Evolutionary conservation across 1,140 invertebrate genomes (phyloP).

Genomic region (Drosophila obscura): DNA sequence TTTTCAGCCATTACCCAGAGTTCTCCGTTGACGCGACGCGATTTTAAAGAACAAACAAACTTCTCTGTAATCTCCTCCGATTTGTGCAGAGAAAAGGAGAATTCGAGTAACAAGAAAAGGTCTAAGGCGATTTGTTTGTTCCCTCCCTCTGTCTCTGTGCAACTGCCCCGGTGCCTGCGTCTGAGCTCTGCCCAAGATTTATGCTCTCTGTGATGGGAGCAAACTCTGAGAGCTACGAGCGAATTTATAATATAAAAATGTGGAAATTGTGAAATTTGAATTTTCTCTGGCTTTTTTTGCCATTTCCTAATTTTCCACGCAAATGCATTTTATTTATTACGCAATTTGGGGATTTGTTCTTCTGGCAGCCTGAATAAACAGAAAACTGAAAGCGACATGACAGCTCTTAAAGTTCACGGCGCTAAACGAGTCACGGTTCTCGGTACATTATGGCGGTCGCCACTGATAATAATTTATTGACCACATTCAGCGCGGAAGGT

Average conservation of each 20-base stretch:
- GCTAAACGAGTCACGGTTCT: conserved; percentile 38
- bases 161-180: conserved; percentile 32
- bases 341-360: conserved; percentile 61
- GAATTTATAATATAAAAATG: conserved; percentile 33
- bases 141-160: conserved; percentile 13
- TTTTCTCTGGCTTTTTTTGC: conserved; percentile 34
- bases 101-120: conserved; percentile 43
- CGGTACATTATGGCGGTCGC: conserved; percentile 23
- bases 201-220: conserved; percentile 42
- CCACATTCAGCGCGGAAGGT: no score
- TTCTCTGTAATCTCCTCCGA: conserved; percentile 35
- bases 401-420: conserved; percentile 37
- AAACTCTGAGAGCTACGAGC: conserved; percentile 10
- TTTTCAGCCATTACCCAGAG: conserved; percentile 16
- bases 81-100: conserved; percentile 29
- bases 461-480: conserved; percentile 17
- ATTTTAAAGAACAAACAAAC: conserved; percentile 30
- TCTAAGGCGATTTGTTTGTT: conserved; percentile 66
- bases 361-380: not conserved
- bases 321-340: conserved; percentile 78
- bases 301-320: conserved; percentile 71
- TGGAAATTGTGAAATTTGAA: conserved; percentile 64
- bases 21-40: not conserved
- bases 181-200: conserved; percentile 58
- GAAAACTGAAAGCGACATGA: conserved; percentile 36